These are phyloP conservation scores for Lepidurus apus DNA, from an alignment of 1,140 invertebrate species.

Conservation along the genomic window DNA sequence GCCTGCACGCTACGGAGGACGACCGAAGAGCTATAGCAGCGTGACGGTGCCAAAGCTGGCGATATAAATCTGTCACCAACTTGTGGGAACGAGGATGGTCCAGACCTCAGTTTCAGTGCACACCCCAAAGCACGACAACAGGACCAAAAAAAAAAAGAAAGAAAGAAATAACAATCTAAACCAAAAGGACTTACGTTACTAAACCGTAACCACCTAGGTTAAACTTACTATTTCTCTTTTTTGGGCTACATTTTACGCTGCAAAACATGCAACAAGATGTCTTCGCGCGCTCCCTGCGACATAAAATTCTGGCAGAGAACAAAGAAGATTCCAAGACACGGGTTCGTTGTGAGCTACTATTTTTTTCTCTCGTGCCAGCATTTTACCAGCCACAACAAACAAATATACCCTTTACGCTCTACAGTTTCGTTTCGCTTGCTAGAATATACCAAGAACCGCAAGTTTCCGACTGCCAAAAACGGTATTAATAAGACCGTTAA, in stretches of 20 bases:
- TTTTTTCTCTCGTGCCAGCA: not conserved
- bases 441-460: not conserved
- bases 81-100: not conserved
- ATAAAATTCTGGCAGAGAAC: not conserved
- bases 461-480: not conserved
- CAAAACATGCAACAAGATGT: constrained; percentile 11
- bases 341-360: not conserved
- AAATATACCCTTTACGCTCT: not conserved
- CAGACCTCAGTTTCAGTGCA: not conserved
- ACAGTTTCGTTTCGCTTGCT: not conserved
- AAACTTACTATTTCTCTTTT: not conserved
- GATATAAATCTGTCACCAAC: constrained; percentile 11
- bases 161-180: not conserved
- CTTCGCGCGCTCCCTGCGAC: not conserved
- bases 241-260: not conserved
- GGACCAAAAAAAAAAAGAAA: not conserved
- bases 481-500: no score
- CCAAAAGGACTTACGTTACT: not conserved
- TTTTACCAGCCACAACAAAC: not conserved
- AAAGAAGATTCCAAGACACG: not conserved
- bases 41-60: not conserved
- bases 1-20: not conserved
- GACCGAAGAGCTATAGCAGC: constrained; percentile 3
- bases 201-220: not conserved
- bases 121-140: not conserved